Base-by-base conservation (phyloP, 2,113 vertebrate genomes). In the Clupea harengus region DNA sequence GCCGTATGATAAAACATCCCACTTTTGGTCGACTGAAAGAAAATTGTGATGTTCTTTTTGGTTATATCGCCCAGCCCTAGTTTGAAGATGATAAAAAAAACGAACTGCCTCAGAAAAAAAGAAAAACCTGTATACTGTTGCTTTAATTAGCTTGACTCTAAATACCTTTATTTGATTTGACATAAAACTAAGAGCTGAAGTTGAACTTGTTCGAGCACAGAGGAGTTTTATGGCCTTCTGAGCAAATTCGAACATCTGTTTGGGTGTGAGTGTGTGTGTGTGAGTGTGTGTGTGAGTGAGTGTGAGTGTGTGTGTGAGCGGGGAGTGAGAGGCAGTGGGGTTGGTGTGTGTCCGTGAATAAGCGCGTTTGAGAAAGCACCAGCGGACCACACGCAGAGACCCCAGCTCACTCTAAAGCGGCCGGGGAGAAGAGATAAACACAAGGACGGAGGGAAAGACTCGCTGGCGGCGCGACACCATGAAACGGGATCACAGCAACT, bases 401-500 rank as follows among this genome's bases (percentile, higher is more conserved):
- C 52, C 17, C 52, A 15, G 17, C 52, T 18, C 52, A 15, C 52
- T 54, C 52, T 15, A 54, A 13, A 50, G 45, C 2, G 0, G 11
- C 50, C 83, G 52, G 52, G 64, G 64, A 72, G 25, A 32, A 8
- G n/a, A 28, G 64, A 72, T 72, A 72, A 72, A 72, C 64, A 72
- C n/a, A 32, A 72, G 64, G n/a, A 72, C n/a, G 3, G 64, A 72
- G 64, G n/a, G 25, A 72, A 72, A 72, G 25, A 28, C 64, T 72
- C 1, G 64, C 64, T 72, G 64, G 64, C 28, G 64, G 64, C 64
- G 25, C 25, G 64, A 32, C 25, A 72, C 64, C 64, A 72, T 72
- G 64, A 72, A 72, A 72, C 64, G 25, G 64, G 64, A 72, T 72
- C 64, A 72, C 64, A 72, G 64, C 25, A 72, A 72, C 64, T 72